Conservation (phyloP, 2,113 vertebrate genomes). For the rat (Rattus norvegicus) region DNA sequence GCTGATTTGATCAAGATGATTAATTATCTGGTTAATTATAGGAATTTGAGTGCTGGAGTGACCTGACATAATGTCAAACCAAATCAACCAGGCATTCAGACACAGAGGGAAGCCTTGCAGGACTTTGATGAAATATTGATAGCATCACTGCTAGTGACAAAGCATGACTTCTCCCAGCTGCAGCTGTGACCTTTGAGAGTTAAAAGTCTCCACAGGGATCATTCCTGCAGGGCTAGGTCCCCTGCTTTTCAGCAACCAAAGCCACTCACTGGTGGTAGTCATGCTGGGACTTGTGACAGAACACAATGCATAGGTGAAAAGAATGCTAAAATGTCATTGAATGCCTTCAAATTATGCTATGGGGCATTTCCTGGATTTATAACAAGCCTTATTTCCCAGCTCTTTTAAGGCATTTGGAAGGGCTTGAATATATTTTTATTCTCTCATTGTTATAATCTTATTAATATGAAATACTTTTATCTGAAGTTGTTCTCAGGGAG, state of each 20-base stretch:
- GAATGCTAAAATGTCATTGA: constrained; percentile 58
- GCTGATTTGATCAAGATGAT: constrained; percentile 26
- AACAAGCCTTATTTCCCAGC: constrained; percentile 10
- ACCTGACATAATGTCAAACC: constrained; percentile 24
- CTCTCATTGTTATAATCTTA: neutral
- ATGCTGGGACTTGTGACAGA: constrained; percentile 52
- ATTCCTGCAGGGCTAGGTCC: neutral
- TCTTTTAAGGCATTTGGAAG: constrained; percentile 30
- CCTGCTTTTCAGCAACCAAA: constrained; percentile 55
- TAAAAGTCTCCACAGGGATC: constrained; percentile 47
- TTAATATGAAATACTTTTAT: constrained; percentile 36
- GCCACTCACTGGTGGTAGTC: neutral
- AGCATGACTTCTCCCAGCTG: neutral
- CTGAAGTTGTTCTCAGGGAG: neutral
- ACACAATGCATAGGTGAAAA: constrained; percentile 54
- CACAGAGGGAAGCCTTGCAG: constrained; percentile 25
- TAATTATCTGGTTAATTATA: neutral
- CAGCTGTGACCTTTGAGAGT: constrained; percentile 69
- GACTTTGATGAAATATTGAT: constrained; percentile 74
- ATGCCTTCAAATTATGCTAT: neutral
- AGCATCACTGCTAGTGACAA: neutral
- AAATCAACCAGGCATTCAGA: constrained; percentile 16
- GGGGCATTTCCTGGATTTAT: neutral
- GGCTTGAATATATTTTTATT: constrained; percentile 50
- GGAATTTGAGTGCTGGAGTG: neutral